Evolutionary conservation across 2,888 invertebrate species (phyloP).

Genomic region (Eurois occulta): DNA sequence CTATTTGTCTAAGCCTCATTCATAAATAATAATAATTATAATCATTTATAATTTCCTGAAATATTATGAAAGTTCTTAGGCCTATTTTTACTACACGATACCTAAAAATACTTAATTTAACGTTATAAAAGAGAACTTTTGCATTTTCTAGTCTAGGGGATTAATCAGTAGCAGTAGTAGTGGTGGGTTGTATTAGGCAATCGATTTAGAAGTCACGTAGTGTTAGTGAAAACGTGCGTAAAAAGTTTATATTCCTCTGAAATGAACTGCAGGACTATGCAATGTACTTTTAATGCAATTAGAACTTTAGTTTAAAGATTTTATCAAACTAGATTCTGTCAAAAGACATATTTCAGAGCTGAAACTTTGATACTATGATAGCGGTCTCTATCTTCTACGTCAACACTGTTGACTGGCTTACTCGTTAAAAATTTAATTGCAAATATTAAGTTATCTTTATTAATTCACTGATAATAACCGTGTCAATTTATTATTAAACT

Average conservation of each 20-base stretch:
- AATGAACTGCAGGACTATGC: neutral
- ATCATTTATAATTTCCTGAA: too few relatives aligned
- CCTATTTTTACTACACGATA: too few relatives aligned
- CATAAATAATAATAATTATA: too few relatives aligned
- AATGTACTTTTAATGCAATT: neutral
- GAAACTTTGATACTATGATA: neutral
- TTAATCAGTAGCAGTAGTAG: too few relatives aligned
- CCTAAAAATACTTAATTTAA: too few relatives aligned
- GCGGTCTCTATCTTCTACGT: neutral
- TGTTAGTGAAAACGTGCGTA: neutral
- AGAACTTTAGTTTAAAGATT: neutral
- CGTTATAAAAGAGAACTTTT: too few relatives aligned
- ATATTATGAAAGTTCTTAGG: too few relatives aligned
- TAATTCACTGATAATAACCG: neutral
- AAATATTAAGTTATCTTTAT: neutral
- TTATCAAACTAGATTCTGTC: neutral
- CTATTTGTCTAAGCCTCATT: too few relatives aligned
- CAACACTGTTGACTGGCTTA: neutral
- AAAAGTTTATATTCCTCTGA: neutral
- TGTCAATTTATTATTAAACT: neutral
- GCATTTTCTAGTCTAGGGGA: too few relatives aligned
- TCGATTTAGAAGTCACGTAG: neutral
- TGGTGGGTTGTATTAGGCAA: neutral
- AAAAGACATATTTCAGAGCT: neutral
- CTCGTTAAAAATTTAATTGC: constrained; percentile 24